Evolutionary conservation across 2,888 invertebrate genomes (phyloP).

Genomic region (Ernsta delagoae): DNA sequence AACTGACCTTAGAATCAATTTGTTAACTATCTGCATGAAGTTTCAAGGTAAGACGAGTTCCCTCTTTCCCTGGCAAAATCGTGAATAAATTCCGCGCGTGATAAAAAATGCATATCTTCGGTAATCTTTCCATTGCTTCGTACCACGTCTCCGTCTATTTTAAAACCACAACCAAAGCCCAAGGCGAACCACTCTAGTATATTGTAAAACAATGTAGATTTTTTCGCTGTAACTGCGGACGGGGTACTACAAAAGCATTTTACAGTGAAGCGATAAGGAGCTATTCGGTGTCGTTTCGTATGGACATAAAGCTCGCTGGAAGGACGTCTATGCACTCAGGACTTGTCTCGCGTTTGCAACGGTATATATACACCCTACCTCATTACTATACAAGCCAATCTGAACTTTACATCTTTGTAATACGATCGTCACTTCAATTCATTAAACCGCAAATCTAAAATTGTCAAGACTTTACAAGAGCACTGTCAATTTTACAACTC

Average conservation of each 20-base stretch:
- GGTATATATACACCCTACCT: slow-evolving; percentile 37
- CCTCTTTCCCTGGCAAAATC: no score
- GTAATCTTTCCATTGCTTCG: no score
- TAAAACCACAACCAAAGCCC: slow-evolving; percentile 21
- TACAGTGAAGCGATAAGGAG: slow-evolving; percentile 73
- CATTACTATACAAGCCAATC: slow-evolving; percentile 29
- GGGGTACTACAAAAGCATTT: slow-evolving; percentile 67
- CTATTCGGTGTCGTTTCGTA: slow-evolving; percentile 63
- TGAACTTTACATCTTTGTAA: slow-evolving; percentile 34
- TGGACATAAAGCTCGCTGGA: slow-evolving; percentile 71
- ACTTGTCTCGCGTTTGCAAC: slow-evolving; percentile 54
- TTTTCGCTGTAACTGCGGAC: slow-evolving; percentile 47
- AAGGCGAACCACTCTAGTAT: slow-evolving; percentile 10
- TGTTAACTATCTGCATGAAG: no score
- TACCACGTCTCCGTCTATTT: background rate
- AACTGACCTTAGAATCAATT: no score
- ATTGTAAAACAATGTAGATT: slow-evolving; percentile 51
- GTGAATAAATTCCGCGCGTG: no score
- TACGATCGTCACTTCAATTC: slow-evolving; percentile 14
- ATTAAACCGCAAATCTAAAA: slow-evolving; percentile 26
- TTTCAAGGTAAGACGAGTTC: no score
- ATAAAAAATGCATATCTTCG: no score
- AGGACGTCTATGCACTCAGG: slow-evolving; percentile 72
- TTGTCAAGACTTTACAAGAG: slow-evolving; percentile 40
- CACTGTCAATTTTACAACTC: slow-evolving; percentile 36